A percentile compares a stretch with the other conserved stretches of the same genome.
phyloP scores from a whole-genome alignment of 2,797 vertebrate genomes.

The Oryzias dopingdopingensis region DNA sequence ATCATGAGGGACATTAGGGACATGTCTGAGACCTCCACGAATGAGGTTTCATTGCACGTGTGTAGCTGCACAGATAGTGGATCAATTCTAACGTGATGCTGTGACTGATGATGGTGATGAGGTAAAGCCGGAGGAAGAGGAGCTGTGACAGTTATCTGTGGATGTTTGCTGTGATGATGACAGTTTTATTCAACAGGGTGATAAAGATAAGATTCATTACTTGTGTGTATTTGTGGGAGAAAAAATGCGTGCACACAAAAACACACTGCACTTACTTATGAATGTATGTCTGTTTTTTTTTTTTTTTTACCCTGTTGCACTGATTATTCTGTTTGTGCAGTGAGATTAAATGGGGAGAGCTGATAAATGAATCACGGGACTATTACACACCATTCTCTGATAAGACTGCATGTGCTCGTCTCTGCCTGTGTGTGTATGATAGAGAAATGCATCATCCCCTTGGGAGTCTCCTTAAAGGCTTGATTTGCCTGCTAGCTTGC shows the following conservation, averaged over 20 bases:
- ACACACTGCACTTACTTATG: not conserved
- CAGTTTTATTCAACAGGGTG: conserved; percentile 21
- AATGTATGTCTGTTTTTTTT: conserved; percentile 14
- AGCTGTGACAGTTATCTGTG: conserved; percentile 25
- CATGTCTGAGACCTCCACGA: too few species aligned
- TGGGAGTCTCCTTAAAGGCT: conserved; percentile 63
- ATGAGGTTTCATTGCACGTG: too few species aligned
- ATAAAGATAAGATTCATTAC: conserved; percentile 12
- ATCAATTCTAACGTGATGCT: not conserved
- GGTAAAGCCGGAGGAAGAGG: conserved; percentile 21
- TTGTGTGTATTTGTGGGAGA: conserved; percentile 5
- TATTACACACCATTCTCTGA: conserved; percentile 31
- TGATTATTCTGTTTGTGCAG: conserved; percentile 56
- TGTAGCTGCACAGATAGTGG: too few species aligned
- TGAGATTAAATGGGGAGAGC: conserved; percentile 33
- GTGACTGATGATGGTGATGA: conserved; percentile 13
- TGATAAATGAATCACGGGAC: conserved; percentile 53
- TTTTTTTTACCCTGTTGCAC: conserved; percentile 23
- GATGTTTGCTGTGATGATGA: conserved; percentile 13
- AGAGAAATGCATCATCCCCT: conserved; percentile 41
- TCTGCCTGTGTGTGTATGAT: conserved; percentile 14
- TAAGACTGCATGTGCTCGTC: conserved; percentile 19
- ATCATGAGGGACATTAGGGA: too few species aligned
- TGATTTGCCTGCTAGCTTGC: conserved; percentile 69
- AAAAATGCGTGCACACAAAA: conserved; percentile 4